Evolutionary conservation across 2,797 vertebrate species (phyloP).

Genomic region (Pelodytes ibericus): DNA sequence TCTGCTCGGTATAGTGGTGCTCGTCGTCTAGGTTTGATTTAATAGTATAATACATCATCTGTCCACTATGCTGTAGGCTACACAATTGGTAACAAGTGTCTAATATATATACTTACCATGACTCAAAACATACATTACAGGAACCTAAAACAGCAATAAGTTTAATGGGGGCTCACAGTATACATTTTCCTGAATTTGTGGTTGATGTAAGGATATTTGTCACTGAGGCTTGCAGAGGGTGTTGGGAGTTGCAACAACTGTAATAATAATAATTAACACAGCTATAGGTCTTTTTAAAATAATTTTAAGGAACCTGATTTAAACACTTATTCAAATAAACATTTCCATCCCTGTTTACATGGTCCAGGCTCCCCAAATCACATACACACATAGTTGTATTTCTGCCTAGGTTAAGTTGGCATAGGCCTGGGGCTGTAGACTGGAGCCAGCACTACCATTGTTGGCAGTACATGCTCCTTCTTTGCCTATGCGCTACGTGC

Average conservation of each 20-base stretch:
- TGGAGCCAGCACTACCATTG: too few relatives aligned
- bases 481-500: too few relatives aligned
- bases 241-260: neutral
- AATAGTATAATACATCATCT: too few relatives aligned
- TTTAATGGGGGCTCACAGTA: neutral
- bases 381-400: neutral
- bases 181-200: neutral
- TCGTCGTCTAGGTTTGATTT: too few relatives aligned
- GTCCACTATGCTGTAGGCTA: too few relatives aligned
- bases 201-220: neutral
- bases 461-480: too few relatives aligned
- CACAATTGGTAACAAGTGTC: too few relatives aligned
- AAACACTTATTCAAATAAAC: neutral
- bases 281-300: neutral
- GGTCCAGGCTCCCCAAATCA: neutral
- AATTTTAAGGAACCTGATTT: neutral
- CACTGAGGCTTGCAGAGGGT: neutral
- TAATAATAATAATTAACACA: neutral
- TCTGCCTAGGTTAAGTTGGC: too few relatives aligned
- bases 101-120: too few relatives aligned
- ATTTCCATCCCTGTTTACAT: neutral
- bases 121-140: neutral
- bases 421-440: too few relatives aligned
- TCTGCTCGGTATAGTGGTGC: too few relatives aligned
- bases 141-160: neutral